These are phyloP conservation scores for Sycophila sp. DNA, from an alignment of 1,140 invertebrate genomes.

Conservation along the genomic window DNA sequence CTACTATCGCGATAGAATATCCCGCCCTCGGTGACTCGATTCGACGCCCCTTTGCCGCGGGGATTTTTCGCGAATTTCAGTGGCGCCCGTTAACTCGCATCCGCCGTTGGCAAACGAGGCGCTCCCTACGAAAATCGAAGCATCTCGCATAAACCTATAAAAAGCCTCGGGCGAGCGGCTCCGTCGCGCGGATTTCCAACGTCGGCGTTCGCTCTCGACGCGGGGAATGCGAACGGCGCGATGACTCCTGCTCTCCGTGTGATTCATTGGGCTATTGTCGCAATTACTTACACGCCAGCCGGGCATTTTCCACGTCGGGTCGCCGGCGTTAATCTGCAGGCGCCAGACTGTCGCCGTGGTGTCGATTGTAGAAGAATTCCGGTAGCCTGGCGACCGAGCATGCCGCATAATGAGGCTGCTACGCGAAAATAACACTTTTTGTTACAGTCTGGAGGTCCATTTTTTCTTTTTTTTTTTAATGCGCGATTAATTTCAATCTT, in stretches of 20 bases:
- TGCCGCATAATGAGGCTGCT: constrained; percentile 44
- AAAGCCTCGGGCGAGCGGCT: not conserved
- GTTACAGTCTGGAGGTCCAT: too few relatives aligned
- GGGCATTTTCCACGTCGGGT: constrained; percentile 26
- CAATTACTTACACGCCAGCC: constrained; percentile 27
- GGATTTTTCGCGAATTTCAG: constrained; percentile 15
- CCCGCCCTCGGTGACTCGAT: too few relatives aligned
- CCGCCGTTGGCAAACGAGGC: not conserved
- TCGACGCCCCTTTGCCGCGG: too few relatives aligned
- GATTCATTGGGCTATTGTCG: constrained; percentile 19
- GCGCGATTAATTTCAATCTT: too few relatives aligned
- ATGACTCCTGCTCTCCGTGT: not conserved
- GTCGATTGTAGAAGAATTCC: too few relatives aligned
- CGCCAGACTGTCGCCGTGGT: too few relatives aligned
- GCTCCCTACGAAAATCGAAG: not conserved
- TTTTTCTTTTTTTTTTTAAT: too few relatives aligned
- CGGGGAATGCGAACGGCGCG: not conserved
- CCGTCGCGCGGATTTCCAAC: not conserved
- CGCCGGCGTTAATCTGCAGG: too few relatives aligned
- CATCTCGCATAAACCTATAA: not conserved
- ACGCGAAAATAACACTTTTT: too few relatives aligned
- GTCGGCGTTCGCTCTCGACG: not conserved
- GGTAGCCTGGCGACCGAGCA: constrained; percentile 35
- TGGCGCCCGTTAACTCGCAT: constrained; percentile 2
- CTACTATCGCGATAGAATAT: too few relatives aligned